Base-by-base conservation (phyloP, 2,888 invertebrate species). In the Lochmaea crataegi region DNA sequence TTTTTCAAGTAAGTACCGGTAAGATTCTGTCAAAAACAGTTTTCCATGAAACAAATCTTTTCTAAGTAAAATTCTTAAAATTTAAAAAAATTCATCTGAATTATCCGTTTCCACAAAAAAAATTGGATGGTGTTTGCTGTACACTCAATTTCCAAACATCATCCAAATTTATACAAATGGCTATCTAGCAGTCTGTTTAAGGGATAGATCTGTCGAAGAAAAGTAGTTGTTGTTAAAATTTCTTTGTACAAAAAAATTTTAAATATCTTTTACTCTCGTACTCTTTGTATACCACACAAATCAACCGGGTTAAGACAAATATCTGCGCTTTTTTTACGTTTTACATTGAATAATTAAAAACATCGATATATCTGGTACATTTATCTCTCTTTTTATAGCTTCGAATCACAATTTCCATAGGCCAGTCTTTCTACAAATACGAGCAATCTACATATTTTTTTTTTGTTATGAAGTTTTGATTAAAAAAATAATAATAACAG, bases 261-360 rank as follows among this genome's bases (percentile, higher is more conserved):
- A 72, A 77, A 76, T 72, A 65, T 75, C 70, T 73, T 73, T 73
- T 67, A 61, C 70, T 53, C 70, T 53, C 61, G 32, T 32, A 56
- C 41, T 51, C 70, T 63, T 63, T 57, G 42, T 70, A 70, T 42
- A 42, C 56, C 26, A 67, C 22, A 32, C 68, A 68, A 68, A 41
- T 66, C 66, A 64, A 68, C 57, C 64, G 61, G n/a, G 56, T 16
- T 32, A 68, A 32, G 45, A 32, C 58, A 67, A 61, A 48, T 48
- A 58, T 11, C 53, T 68, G 63, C 66, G 57, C 12, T 58, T 74
- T 65, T 68, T 64, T 74, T 51, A 18, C 48, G 57, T 45, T 41
- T 53, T 56, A 64, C 69, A 56, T 64, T 56, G 63, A 69, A 69
- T 63, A 69, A 56, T 57, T 69, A 42, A 38, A 69, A 69, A 69